Evolutionary conservation across 2,113 vertebrate species (phyloP).

Genomic region (Rhagologus leucostigma): DNA sequence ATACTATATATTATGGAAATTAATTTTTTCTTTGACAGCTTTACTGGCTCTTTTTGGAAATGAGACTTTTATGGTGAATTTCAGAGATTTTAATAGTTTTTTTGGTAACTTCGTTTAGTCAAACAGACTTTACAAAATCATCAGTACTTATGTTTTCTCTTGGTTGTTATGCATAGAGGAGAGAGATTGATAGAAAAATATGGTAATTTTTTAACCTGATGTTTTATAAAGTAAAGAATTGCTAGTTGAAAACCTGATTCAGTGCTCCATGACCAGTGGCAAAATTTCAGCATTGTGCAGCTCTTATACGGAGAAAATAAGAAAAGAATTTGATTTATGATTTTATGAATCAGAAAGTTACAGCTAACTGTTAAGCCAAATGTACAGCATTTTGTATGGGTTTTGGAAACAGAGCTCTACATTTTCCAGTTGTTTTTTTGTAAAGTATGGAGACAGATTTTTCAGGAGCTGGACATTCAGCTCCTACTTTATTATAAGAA

Average conservation of each 20-base stretch:
- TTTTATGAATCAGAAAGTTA: background rate
- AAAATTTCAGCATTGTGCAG: background rate
- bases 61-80: constrained; percentile 35
- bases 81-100: background rate
- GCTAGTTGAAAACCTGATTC: background rate
- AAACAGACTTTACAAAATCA: constrained; percentile 43
- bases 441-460: background rate
- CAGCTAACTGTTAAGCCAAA: constrained; percentile 2
- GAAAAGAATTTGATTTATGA: constrained; percentile 10
- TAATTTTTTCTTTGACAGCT: constrained; percentile 36
- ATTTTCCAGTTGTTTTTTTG: background rate
- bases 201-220: background rate
- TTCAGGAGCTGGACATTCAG: background rate
- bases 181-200: background rate
- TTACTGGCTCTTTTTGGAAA: constrained; percentile 57
- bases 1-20: constrained; percentile 41
- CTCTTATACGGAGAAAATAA: background rate
- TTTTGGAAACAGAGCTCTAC: background rate
- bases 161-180: background rate
- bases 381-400: background rate
- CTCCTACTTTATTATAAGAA: background rate
- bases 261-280: background rate
- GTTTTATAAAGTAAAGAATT: background rate
- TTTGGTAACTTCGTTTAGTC: constrained; percentile 14
- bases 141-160: background rate